phyloP scores from a whole-genome alignment of 2,888 invertebrate species.

The Drosophila vallismaia region DNA sequence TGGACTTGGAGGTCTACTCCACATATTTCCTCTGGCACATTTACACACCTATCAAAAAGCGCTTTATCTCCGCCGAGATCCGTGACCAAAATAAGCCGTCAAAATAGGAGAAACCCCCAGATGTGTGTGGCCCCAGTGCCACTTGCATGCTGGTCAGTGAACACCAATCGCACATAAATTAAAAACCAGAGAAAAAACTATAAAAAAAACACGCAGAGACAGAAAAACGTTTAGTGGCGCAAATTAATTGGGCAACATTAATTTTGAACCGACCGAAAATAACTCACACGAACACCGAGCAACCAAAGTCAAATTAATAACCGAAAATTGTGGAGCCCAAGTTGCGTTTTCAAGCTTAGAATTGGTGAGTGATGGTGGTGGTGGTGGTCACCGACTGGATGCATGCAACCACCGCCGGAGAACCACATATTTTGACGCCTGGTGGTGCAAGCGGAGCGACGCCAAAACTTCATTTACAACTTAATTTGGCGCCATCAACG shows the following conservation, averaged over 20 bases:
- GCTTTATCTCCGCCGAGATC: constrained; percentile 43
- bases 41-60: constrained; percentile 69
- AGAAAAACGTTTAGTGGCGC: constrained; percentile 70
- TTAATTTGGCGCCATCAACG: constrained; percentile 80
- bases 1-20: constrained; percentile 30
- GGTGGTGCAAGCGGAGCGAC: constrained; percentile 47
- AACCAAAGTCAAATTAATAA: constrained; percentile 68
- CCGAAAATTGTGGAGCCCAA: constrained; percentile 54
- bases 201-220: constrained; percentile 22
- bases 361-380: constrained; percentile 15
- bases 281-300: constrained; percentile 44
- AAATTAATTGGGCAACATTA: constrained; percentile 80
- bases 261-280: constrained; percentile 49
- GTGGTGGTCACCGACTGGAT: not conserved
- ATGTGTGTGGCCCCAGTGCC: constrained; percentile 27
- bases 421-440: constrained; percentile 44
- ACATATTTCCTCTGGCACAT: constrained; percentile 60
- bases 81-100: constrained; percentile 53
- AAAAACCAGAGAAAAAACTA: constrained; percentile 10
- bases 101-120: constrained; percentile 54
- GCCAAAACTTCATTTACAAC: constrained; percentile 72
- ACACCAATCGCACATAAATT: constrained; percentile 42
- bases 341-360: constrained; percentile 45
- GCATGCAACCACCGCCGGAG: constrained; percentile 26
- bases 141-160: constrained; percentile 56